These are phyloP conservation scores for Pipra filicauda DNA, from an alignment of 2,113 vertebrate species.

Conservation along the genomic window DNA sequence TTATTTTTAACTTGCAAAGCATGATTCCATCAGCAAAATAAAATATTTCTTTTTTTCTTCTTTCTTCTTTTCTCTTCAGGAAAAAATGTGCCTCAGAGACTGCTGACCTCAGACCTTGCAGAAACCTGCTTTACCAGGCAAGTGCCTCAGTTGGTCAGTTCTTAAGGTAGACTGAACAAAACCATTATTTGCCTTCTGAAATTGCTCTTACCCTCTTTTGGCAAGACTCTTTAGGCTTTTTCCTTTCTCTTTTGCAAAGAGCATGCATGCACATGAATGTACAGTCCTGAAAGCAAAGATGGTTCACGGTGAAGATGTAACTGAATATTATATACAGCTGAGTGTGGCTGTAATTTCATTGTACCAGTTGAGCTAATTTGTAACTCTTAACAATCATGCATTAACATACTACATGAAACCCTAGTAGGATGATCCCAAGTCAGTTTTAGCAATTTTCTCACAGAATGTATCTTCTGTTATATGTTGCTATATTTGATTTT, in stretches of 20 bases:
- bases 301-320: neutral
- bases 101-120: neutral
- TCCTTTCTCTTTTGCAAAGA: neutral
- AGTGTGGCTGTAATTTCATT: neutral
- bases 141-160: neutral
- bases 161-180: neutral
- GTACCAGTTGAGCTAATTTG: neutral
- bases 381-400: neutral
- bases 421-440: neutral
- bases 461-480: neutral
- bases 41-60: neutral
- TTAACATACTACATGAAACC: neutral
- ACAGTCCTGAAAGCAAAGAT: neutral
- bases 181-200: neutral
- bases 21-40: neutral
- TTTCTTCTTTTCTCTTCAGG: neutral
- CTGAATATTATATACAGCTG: neutral
- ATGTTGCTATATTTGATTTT: neutral
- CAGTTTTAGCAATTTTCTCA: neutral
- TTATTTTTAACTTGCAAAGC: neutral
- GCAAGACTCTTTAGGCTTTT: neutral
- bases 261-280: neutral
- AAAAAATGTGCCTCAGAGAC: neutral
- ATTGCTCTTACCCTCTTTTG: neutral
- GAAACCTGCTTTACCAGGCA: neutral